These are phyloP conservation scores for Cavia aperea DNA, from an alignment of 2,113 vertebrate species.

Conservation along the genomic window DNA sequence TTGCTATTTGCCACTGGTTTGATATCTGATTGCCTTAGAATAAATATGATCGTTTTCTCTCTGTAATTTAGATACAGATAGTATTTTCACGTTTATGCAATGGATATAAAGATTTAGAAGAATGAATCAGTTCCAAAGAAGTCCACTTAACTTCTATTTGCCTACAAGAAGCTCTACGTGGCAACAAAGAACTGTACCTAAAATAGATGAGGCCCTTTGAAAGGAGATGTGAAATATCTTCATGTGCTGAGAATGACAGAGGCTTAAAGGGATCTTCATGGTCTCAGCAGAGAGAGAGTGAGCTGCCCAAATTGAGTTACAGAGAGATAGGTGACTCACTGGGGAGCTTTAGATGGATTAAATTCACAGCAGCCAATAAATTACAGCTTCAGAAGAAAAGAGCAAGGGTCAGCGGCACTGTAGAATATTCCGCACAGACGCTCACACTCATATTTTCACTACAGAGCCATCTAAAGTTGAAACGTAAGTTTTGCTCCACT, in stretches of 20 bases:
- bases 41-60: constrained; percentile 17
- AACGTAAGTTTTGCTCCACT: not conserved
- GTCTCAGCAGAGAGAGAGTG: constrained; percentile 40
- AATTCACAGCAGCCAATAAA: constrained; percentile 53
- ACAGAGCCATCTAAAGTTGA: not conserved
- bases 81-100: constrained; percentile 46
- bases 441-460: constrained; percentile 46
- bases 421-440: constrained; percentile 50
- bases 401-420: constrained; percentile 27
- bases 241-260: constrained; percentile 47
- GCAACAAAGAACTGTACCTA: constrained; percentile 5
- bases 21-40: constrained; percentile 7
- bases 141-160: constrained; percentile 52
- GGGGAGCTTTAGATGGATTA: constrained; percentile 47
- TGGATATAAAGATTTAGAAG: constrained; percentile 40
- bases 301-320: constrained; percentile 53
- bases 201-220: constrained; percentile 54
- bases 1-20: not conserved
- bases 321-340: constrained; percentile 36
- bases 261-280: constrained; percentile 51
- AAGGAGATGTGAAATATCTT: constrained; percentile 54
- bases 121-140: not conserved
- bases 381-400: constrained; percentile 45
- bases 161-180: constrained; percentile 20
- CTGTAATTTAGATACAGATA: not conserved